A percentile compares a stretch with the other conserved stretches of the same genome.
These are phyloP conservation scores for Meganola albula DNA, from an alignment of 2,888 invertebrate genomes.

Conservation along the genomic window DNA sequence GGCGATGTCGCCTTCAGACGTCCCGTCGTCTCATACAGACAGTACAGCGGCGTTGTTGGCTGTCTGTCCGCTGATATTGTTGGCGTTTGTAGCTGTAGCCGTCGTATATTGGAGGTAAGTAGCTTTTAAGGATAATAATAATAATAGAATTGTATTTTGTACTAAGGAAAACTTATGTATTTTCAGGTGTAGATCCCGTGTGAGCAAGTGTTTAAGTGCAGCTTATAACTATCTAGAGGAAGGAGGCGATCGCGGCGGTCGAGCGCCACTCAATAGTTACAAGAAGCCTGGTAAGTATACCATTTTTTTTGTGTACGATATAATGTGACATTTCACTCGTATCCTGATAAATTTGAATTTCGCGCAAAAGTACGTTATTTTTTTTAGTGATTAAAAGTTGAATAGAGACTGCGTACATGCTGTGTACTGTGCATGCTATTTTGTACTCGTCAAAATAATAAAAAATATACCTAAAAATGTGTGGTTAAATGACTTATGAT, in stretches of 20 bases:
- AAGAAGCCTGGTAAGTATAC: constrained; percentile 70
- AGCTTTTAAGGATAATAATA: not conserved
- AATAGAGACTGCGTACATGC: too few species aligned
- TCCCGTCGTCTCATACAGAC: constrained; percentile 26
- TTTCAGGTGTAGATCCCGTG: constrained; percentile 55
- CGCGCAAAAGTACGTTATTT: too few species aligned
- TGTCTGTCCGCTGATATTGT: constrained; percentile 44
- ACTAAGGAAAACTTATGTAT: not conserved
- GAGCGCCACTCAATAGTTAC: constrained; percentile 59
- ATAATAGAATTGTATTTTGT: not conserved
- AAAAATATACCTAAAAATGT: too few species aligned
- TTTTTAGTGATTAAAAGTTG: too few species aligned
- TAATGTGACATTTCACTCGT: too few species aligned
- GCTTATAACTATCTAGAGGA: constrained; percentile 71
- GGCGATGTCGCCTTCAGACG: constrained; percentile 46
- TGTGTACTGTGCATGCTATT: too few species aligned
- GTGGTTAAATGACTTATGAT: too few species aligned
- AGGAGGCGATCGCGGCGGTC: constrained; percentile 60
- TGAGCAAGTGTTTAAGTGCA: constrained; percentile 70
- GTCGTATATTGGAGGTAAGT: constrained; percentile 55
- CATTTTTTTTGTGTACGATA: too few species aligned
- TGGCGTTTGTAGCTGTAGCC: constrained; percentile 48
- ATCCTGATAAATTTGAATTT: too few species aligned
- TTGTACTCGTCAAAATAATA: too few species aligned
- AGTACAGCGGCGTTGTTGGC: constrained; percentile 51